These are phyloP conservation scores for Cephus cinctus DNA, from an alignment of 1,140 invertebrate genomes.

Conservation along the genomic window DNA sequence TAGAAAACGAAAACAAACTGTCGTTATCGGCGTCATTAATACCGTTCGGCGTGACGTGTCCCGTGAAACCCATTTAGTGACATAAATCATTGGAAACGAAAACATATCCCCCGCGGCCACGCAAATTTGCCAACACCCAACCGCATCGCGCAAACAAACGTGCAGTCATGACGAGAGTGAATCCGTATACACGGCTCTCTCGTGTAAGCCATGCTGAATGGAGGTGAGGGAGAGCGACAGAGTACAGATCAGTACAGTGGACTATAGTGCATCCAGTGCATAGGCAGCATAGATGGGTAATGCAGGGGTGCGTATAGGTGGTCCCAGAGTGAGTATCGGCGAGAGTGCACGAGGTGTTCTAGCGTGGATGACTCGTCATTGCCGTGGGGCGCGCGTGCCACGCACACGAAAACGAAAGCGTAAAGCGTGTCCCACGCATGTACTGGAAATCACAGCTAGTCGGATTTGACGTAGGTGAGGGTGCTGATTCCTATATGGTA, in stretches of 20 bases:
- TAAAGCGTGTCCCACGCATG: conserved; percentile 18
- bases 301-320: conserved; percentile 13
- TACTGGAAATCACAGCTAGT: too few relatives aligned
- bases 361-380: conserved; percentile 58
- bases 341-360: conserved; percentile 46
- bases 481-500: too few relatives aligned
- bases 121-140: conserved; percentile 56
- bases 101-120: conserved; percentile 54
- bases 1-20: too few relatives aligned
- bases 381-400: conserved; percentile 54
- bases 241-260: conserved; percentile 12
- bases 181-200: conserved; percentile 20
- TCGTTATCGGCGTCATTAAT: conserved; percentile 29
- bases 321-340: conserved; percentile 9
- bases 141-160: conserved; percentile 54
- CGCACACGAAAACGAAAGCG: conserved; percentile 28
- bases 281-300: neutral
- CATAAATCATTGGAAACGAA: conserved; percentile 58
- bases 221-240: conserved; percentile 10
- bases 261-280: conserved; percentile 11
- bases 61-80: conserved; percentile 44
- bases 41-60: conserved; percentile 31
- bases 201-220: conserved; percentile 33
- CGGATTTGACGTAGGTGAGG: too few relatives aligned
- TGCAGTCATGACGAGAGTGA: conserved; percentile 50